Conservation (phyloP, 2,797 vertebrate genomes). For the Triplophysa bombifrons region DNA sequence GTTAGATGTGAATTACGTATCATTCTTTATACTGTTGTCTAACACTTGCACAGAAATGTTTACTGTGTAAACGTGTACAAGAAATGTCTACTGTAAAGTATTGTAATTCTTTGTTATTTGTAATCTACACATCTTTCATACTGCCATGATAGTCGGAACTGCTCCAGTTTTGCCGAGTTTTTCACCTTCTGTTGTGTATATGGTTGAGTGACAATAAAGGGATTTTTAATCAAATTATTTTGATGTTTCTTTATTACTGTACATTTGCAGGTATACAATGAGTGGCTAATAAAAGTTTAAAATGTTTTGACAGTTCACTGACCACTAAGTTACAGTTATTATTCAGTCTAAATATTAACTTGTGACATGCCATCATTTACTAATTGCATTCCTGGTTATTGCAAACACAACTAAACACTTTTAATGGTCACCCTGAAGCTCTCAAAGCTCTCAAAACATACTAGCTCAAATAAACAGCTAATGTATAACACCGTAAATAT, state of each 20-base stretch:
- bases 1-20: too few species aligned
- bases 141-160: too few species aligned
- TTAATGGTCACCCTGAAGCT: neutral
- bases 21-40: too few species aligned
- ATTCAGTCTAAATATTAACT: neutral
- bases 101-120: too few species aligned
- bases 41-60: too few species aligned
- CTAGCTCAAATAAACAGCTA: neutral
- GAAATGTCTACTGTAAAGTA: too few species aligned
- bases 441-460: neutral
- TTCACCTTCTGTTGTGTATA: too few species aligned
- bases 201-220: too few species aligned
- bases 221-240: too few species aligned
- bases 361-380: neutral
- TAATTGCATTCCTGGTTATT: neutral
- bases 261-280: neutral
- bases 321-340: neutral
- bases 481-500: neutral
- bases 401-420: neutral
- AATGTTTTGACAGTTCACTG: slow-evolving; percentile 4
- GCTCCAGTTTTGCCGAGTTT: too few species aligned
- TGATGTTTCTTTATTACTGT: neutral
- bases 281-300: neutral
- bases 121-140: too few species aligned
- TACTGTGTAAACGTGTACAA: too few species aligned